phyloP scores from a whole-genome alignment of 2,797 vertebrate species.

The Karalla daura region DNA sequence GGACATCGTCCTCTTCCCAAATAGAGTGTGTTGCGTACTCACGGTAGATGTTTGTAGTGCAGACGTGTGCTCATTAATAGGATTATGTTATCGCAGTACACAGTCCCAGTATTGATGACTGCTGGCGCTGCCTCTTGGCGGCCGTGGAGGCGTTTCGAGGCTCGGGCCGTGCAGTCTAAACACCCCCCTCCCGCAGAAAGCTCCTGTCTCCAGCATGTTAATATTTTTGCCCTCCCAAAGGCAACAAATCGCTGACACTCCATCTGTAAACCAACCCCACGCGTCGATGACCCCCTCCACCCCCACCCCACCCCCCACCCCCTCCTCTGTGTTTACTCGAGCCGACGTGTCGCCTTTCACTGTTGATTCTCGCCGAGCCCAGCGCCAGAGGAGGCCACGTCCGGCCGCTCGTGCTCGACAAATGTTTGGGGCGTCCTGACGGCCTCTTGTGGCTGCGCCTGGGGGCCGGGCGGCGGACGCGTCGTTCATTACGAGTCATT shows the following conservation, averaged over 20 bases:
- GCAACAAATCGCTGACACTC: slow-evolving; percentile 63
- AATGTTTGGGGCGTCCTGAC: too few species aligned
- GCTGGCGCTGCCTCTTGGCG: slow-evolving; percentile 14
- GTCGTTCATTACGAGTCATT: background rate
- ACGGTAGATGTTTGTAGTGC: too few species aligned
- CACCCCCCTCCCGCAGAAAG: slow-evolving; percentile 28
- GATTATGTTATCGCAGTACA: background rate
- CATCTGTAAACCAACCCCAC: slow-evolving; percentile 60
- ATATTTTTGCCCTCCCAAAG: slow-evolving; percentile 54
- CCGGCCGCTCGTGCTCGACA: slow-evolving; percentile 38
- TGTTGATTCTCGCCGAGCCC: slow-evolving; percentile 66
- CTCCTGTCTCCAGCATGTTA: slow-evolving; percentile 60
- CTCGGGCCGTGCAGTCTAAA: slow-evolving; percentile 69
- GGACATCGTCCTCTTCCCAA: too few species aligned
- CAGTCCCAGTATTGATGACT: background rate
- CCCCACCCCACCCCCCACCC: too few species aligned
- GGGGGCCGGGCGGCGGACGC: too few species aligned
- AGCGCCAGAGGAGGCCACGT: slow-evolving; percentile 39
- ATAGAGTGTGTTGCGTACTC: too few species aligned
- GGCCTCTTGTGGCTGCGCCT: too few species aligned
- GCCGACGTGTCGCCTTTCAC: slow-evolving; percentile 68
- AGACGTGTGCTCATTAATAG: too few species aligned
- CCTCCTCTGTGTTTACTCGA: slow-evolving; percentile 64
- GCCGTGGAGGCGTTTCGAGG: slow-evolving; percentile 28
- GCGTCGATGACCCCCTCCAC: slow-evolving; percentile 46